Evolutionary conservation across 2,797 vertebrate species (phyloP), one percentile per base, ranked within the genome.

Genomic region (Tiaroga cobitis): DNA sequence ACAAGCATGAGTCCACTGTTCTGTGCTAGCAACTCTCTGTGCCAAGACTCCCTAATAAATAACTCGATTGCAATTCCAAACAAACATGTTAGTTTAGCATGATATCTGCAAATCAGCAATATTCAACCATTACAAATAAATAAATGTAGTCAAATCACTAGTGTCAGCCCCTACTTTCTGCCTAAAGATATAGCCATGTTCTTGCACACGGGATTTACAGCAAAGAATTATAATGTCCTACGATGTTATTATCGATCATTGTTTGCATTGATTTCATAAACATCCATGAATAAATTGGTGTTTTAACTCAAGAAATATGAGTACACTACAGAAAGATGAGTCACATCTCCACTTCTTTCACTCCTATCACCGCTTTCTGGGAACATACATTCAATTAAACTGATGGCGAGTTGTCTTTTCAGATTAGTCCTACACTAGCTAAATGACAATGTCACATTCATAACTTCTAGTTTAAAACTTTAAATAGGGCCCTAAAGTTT

Each of bases 1-100:
- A 65, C 41, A 75, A 75, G 81, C 61, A 63, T 65, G 81, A 65
- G 61, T 65, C 9, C 9, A 83, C 59, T 49, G 41, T 65, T 83
- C 61, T 49, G 21, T 9, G 16, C 26, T 19, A 9, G 26, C 56
- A 74, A 75, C 43, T 51, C 15, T 21, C 24, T 15, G 24, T 39
- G 15, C 43, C 32, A 8, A 49, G 59, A 67, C 59, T 26, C 3
- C 21, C 56, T 54, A 41, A 32, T 37, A 76, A 68, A 83, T 34
- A 74, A 46, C 46, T 46, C 8, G 10, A 65, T 51, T 75, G 43
- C 59, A 39, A 51, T 51, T 76, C 24, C 43, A 67, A 67, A 75
- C 13, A 19, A n/a, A 63, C 26, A 37, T 34, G 41, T 59, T 43
- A 59, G 46, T 11, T 1, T 3, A 51, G 9, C 8, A 13, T 63